Base-by-base conservation (phyloP, 2,797 vertebrate genomes). In the Pelobates cultripes region DNA sequence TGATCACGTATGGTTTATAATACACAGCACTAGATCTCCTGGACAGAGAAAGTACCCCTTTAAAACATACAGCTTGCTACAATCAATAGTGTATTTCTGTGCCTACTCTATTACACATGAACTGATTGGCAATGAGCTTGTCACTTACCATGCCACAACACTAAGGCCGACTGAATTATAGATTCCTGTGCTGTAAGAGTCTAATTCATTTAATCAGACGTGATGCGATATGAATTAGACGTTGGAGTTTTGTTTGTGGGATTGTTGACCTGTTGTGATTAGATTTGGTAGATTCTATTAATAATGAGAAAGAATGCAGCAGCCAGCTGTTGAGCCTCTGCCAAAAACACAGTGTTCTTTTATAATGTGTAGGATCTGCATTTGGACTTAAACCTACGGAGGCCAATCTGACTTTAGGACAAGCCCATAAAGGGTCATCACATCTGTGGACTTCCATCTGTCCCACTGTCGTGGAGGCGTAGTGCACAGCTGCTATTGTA, bases 381-480 rank as follows among this genome's bases (percentile, higher is more conserved):
- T 77, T 66, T 77, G 74, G 57, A 67, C 66, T n/a, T 45, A 43
- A 72, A 44, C 69, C 69, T 28, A 66, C 41, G 28, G 71, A 80
- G 63, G 42, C 74, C 57, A 79, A 28, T 47, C 41, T 71, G 40
- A 64, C 55, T 71, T 81, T 67, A 66, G 9, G n/a, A 77, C 68
- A 43, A 66, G 60, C 60, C 74, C 44, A 43, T 44, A 82, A 72
- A 72, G 44, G 74, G 60, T 55, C 68, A 67, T 44, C 74, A 71
- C 73, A 82, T 80, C 78, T 80, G 78, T 74, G 72, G 64, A 60
- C 78, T 60, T 80, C 71, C 80, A 77, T 72, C 74, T 82, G 80
- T 72, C 15, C 57, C 68, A 47, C 55, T 77, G 41, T 64, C 45
- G 47, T 51, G 80, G 45, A 81, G 73, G 80, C 76, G 73, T 77